Evolutionary conservation across 2,113 vertebrate genomes (phyloP), one percentile per base, ranked within the genome.

Genomic region (Elachura formosa): DNA sequence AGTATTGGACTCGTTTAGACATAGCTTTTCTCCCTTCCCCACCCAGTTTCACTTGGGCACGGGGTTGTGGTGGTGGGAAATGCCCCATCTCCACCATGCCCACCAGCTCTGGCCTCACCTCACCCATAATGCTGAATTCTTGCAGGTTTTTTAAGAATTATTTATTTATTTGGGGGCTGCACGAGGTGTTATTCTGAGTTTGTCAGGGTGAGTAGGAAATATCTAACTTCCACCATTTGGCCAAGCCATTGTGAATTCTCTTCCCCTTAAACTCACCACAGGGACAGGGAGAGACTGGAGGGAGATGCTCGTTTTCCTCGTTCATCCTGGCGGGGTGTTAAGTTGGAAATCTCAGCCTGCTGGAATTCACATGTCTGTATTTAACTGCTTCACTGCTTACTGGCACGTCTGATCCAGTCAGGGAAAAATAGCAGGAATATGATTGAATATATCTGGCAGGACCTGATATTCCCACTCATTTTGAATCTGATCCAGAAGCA

Each of bases 1-100:
- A 90, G 68, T 77, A 92, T 63, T 88, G 95, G 95, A 90, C 95
- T 96, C 96, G 84, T 95, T 95, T 97, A 91, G 86, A 58, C 40
- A 3, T 52, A 40, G 85, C 61, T 84, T 79, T 69, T 87, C 80
- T 76, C 61, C 78, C 18, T 76, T 95, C 84, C 93, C 86, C 84
- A 52, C 74, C 89, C 85, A 75, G 67, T 92, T 85, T 66, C 41
- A 28, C 31, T 78, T 40, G 89, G 68, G 29, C 48, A 12, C 4
- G 0, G 73, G 58, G 11, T 33, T 73, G 81, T 6, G 12, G 48
- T 1, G 5, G 23, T 81, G 80, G 87, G 79, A 89, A 69, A 36
- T 38, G 62, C 28, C 62, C 49, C 3, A 4, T 6, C 79, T 18
- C 19, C 51, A 4, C 17, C 26, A 1, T 3, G 15, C 12, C 31